Base-by-base conservation (phyloP, 2,888 invertebrate genomes). In the Tetanocera ferruginea region DNA sequence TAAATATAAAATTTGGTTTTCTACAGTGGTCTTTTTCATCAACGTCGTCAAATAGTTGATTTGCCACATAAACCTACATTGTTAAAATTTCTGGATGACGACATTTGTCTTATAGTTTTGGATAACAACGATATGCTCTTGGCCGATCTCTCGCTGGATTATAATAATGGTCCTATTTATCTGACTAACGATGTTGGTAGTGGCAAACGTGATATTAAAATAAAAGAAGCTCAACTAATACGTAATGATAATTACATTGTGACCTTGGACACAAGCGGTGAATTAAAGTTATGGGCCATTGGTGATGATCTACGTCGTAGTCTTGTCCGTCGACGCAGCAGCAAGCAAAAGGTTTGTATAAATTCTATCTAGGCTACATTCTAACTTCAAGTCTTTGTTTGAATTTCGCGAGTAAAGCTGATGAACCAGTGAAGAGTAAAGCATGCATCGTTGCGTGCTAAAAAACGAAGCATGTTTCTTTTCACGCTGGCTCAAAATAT, bases 1-100 rank as follows among this genome's bases (percentile, higher is more conserved):
- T n/a, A 31, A 19, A 31, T 23, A 49, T 31, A 52, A 37, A 62
- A 62, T 64, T 66, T 11, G 5, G 67, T 60, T 3, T 62, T 57
- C 3, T 28, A 4, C 17, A 90, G 89, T 62, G 90, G 88, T 8
- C 86, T 86, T 43, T 88, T 88, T 66, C 88, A 88, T 79, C 88
- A 88, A 78, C 85, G 87, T 25, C 88, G 89, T 1, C 88, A 89
- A 78, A 88, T 90, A 8, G 83, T 89, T 14, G 85, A 86, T 51
- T 80, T 90, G 51, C 86, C 86, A 2, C 77, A 84, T 37, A 78
- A 85, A 25, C 86, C 86, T 9, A 85, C 82, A 49, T 80, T 85
- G 25, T 84, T 88, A 2, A 79, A 84, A 17, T 85, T 89, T 62
- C 79, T 88, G 2, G 84, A 88, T 23, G 81, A 85, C 8, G 88